Evolutionary conservation across 2,888 invertebrate species (phyloP).

Genomic region (Iphiclides podalirius): DNA sequence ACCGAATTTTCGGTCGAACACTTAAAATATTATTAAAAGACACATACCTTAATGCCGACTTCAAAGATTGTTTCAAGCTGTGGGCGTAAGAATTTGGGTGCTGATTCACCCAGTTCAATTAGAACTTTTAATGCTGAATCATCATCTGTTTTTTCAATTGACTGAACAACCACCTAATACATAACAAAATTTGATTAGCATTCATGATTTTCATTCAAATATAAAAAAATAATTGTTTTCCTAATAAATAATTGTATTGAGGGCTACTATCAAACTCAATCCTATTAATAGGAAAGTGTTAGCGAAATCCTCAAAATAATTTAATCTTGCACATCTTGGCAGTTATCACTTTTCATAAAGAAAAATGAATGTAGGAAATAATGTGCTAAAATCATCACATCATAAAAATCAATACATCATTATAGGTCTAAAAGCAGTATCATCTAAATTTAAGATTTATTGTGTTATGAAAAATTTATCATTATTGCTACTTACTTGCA

Average conservation of each 20-base stretch:
- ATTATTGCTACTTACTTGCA: conserved; percentile 78
- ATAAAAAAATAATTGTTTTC: no score
- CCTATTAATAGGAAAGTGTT: conserved; percentile 63
- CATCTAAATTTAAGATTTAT: background rate
- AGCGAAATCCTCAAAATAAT: conserved; percentile 65
- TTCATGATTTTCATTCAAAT: no score
- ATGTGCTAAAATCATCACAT: conserved; percentile 40
- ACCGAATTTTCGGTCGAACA: no score
- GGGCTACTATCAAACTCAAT: conserved; percentile 76
- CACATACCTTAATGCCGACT: conserved; percentile 89
- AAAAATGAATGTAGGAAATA: conserved; percentile 57
- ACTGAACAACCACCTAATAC: conserved; percentile 85
- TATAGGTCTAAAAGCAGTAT: background rate
- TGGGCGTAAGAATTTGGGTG: conserved; percentile 94
- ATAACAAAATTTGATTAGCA: no score
- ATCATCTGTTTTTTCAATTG: conserved; percentile 91
- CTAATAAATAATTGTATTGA: conserved; percentile 54
- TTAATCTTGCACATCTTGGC: conserved; percentile 68
- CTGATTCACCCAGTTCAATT: conserved; percentile 95
- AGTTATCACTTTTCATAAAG: conserved; percentile 52
- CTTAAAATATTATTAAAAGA: conserved; percentile 14
- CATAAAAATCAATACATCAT: background rate
- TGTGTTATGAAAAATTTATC: no score
- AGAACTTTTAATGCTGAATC: conserved; percentile 95
- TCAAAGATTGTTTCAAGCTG: conserved; percentile 93